These are phyloP conservation scores for Aporrectodea caliginosa DNA, from an alignment of 1,140 invertebrate genomes.

Conservation along the genomic window DNA sequence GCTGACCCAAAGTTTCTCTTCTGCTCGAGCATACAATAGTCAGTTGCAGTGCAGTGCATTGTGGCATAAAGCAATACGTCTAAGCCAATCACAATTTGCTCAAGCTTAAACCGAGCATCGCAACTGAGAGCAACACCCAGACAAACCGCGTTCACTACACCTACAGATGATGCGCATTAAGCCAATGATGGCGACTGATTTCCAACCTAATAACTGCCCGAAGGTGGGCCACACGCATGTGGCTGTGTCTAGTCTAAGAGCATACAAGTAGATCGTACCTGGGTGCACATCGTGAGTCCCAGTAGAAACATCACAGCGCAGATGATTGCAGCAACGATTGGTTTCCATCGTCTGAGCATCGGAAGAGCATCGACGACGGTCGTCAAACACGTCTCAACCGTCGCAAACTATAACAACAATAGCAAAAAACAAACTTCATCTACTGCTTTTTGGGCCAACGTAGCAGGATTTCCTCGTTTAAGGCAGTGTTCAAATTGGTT, in stretches of 20 bases:
- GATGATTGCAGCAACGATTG: neutral
- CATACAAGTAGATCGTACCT: neutral
- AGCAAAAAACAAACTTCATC: neutral
- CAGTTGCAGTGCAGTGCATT: too few relatives aligned
- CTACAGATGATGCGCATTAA: neutral
- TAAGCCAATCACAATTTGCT: too few relatives aligned
- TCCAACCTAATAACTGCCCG: neutral
- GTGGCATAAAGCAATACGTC: too few relatives aligned
- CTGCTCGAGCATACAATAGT: too few relatives aligned
- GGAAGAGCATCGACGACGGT: neutral
- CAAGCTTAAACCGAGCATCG: neutral
- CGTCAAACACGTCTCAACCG: constrained; percentile 7
- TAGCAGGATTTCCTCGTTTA: too few relatives aligned
- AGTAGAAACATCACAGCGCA: constrained; percentile 20
- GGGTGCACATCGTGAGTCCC: constrained; percentile 11
- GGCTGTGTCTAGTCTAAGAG: neutral
- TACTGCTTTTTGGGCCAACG: too few relatives aligned
- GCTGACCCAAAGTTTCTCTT: too few relatives aligned
- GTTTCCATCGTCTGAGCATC: constrained; percentile 4
- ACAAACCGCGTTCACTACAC: neutral
- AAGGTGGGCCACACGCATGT: too few relatives aligned
- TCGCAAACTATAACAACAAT: neutral
- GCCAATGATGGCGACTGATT: neutral
- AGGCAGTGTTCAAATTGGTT: too few relatives aligned
- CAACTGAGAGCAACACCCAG: neutral